A percentile compares a stretch with the other conserved stretches of the same genome.
Conservation (phyloP, 2,113 vertebrate genomes). For the Aldabrachelys gigantea region DNA sequence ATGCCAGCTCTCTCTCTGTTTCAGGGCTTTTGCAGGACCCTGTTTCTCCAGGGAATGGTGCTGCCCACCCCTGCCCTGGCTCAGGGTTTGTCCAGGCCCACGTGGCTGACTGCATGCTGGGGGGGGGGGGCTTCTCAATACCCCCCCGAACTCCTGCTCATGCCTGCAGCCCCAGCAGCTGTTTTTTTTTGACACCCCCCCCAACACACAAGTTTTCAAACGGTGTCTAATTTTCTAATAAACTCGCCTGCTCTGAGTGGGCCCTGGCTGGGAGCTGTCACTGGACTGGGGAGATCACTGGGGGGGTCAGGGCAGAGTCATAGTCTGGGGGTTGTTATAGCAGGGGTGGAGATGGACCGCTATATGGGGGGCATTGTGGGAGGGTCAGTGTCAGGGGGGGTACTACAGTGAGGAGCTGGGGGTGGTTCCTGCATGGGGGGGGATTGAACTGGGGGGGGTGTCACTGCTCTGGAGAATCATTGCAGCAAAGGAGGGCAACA, state of each 20-base stretch:
- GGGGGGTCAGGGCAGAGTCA: background rate
- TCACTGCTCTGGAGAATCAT: background rate
- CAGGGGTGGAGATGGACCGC: background rate
- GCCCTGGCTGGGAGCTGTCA: background rate
- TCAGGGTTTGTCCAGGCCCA: background rate
- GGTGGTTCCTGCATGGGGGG: background rate
- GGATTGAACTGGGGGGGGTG: background rate
- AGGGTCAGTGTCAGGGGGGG: background rate
- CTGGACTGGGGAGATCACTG: background rate
- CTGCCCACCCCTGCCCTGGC: background rate
- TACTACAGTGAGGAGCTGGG: background rate
- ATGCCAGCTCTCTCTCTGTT: background rate
- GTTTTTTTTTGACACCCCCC: background rate
- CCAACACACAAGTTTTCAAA: background rate
- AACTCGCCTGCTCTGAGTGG: background rate
- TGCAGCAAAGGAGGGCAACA: background rate
- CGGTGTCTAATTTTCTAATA: background rate
- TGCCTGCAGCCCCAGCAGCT: background rate
- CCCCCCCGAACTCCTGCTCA: background rate
- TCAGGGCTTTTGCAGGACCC: background rate
- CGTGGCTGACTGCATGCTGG: background rate
- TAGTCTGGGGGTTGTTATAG: background rate
- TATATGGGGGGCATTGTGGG: background rate
- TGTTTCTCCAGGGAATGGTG: background rate
- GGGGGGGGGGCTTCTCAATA: accelerated